These are phyloP conservation scores for Uromys caudimaculatus DNA, from an alignment of 2,797 vertebrate genomes.

Conservation along the genomic window DNA sequence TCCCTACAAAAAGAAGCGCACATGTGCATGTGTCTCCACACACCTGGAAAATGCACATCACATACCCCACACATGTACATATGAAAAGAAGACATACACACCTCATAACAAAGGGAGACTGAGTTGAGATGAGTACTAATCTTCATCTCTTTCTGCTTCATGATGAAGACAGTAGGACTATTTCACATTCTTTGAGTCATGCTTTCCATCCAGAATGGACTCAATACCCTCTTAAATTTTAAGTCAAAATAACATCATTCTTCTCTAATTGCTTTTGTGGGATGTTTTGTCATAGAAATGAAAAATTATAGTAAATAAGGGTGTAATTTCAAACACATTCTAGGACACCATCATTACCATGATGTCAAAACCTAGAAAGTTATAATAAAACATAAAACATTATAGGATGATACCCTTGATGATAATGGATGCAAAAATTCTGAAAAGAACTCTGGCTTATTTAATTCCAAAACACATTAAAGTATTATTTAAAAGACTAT, in stretches of 20 bases:
- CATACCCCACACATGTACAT: not conserved
- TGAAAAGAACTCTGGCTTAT: not conserved
- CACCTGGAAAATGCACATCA: not conserved
- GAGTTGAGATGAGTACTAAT: not conserved
- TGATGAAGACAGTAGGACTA: not conserved
- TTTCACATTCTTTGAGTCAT: not conserved
- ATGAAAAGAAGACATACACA: not conserved
- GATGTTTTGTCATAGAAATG: not conserved
- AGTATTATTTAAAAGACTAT: not conserved
- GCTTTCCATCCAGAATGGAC: not conserved
- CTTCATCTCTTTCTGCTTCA: not conserved
- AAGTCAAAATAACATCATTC: not conserved
- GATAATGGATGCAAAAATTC: not conserved
- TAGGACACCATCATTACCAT: not conserved
- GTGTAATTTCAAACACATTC: not conserved
- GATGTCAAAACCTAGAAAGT: not conserved
- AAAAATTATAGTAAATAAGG: not conserved
- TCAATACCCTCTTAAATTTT: not conserved
- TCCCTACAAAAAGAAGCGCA: not conserved
- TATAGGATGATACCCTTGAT: not conserved
- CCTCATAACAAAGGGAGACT: not conserved
- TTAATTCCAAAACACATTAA: not conserved
- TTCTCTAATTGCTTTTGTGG: not conserved
- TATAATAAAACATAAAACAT: not conserved
- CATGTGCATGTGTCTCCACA: not conserved